These are phyloP conservation scores for Caretta caretta DNA, from an alignment of 2,113 vertebrate species.

Conservation along the genomic window DNA sequence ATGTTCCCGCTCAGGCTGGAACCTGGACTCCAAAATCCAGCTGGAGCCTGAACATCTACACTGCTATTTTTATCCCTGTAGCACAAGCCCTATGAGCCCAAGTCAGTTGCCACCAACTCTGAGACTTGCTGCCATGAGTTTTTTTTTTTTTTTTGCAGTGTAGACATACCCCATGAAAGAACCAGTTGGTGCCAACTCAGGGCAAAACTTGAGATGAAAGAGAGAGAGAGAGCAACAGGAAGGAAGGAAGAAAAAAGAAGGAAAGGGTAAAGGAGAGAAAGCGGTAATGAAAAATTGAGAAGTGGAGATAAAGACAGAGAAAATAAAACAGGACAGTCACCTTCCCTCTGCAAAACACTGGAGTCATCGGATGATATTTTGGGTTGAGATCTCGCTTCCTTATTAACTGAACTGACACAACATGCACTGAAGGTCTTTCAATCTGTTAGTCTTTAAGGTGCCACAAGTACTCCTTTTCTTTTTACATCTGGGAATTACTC, in stretches of 20 bases:
- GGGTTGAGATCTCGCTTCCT: neutral
- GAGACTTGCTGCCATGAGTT: too few species aligned
- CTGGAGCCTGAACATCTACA: too few species aligned
- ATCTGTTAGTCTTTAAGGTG: too few species aligned
- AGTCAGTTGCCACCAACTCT: too few species aligned
- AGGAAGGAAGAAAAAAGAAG: neutral
- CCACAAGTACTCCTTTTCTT: too few species aligned
- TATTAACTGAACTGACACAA: neutral
- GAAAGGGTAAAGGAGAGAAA: neutral
- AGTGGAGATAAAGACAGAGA: neutral
- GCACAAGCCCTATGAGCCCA: too few species aligned
- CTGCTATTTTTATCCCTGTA: too few species aligned
- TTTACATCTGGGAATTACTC: neutral
- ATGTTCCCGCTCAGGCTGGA: too few species aligned
- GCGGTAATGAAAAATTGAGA: neutral
- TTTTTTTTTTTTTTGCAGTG: too few species aligned
- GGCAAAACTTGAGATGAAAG: neutral
- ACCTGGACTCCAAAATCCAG: too few species aligned
- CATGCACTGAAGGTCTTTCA: neutral
- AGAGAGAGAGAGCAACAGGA: neutral
- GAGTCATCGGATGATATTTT: neutral
- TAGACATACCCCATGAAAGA: neutral
- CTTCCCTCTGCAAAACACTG: neutral
- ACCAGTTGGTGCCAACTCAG: neutral
- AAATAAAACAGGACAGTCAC: neutral